Percentiles rank a stretch among this genome's conserved stretches.
Conservation (phyloP, 92 coral and sea anemone species). For the Hydrozoanthus gracilis region DNA sequence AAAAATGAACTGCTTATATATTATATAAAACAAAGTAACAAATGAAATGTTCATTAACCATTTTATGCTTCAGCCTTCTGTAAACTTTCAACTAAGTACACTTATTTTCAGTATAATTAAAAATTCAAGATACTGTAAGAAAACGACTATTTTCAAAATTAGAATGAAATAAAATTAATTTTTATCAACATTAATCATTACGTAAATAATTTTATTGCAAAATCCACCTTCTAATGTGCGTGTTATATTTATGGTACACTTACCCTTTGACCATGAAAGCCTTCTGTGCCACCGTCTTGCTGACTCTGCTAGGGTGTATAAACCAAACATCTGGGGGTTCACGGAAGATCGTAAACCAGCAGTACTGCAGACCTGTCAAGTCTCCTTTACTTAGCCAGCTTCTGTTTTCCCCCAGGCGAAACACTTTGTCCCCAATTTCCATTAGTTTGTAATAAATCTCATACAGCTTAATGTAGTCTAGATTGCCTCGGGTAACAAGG, state of each 20-base stretch:
- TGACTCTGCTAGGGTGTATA: constrained; percentile 36
- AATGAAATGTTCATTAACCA: too few relatives aligned
- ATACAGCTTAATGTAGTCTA: constrained; percentile 22
- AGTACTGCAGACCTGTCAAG: constrained; percentile 22
- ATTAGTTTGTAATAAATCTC: constrained; percentile 28
- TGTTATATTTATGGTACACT: background rate
- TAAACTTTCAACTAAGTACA: too few relatives aligned
- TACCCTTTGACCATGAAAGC: constrained; percentile 35
- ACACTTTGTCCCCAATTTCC: constrained; percentile 13
- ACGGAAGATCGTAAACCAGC: constrained; percentile 40
- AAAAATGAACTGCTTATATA: too few relatives aligned
- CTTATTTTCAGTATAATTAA: too few relatives aligned
- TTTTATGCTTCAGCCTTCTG: too few relatives aligned
- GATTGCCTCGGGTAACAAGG: constrained; percentile 34
- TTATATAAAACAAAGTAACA: too few relatives aligned
- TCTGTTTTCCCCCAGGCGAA: constrained; percentile 13
- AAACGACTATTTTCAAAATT: too few relatives aligned
- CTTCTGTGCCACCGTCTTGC: constrained; percentile 35
- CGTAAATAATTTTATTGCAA: too few relatives aligned
- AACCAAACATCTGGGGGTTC: constrained; percentile 39
- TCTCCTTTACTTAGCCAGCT: constrained; percentile 16
- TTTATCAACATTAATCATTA: background rate
- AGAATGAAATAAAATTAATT: too few relatives aligned
- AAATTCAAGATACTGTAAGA: too few relatives aligned
- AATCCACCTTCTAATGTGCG: too few relatives aligned